Evolutionary conservation across 64 coral and sea anemone species (phyloP).

Genomic region (Porites australiensis): DNA sequence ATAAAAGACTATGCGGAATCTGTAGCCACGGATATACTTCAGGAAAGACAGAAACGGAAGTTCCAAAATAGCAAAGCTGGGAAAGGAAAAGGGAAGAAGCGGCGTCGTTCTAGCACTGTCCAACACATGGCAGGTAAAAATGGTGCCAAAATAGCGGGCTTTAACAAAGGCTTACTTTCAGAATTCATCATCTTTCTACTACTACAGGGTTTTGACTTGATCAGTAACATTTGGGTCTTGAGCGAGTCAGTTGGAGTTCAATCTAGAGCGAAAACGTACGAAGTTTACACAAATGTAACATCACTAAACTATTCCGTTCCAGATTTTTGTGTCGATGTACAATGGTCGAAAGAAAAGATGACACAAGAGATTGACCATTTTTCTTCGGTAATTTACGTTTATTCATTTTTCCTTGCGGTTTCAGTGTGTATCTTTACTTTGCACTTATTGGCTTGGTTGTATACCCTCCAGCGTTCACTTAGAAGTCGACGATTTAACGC

Average conservation of each 20-base stretch:
- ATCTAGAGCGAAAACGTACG: constrained; percentile 37
- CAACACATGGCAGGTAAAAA: background rate
- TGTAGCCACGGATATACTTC: constrained; percentile 33
- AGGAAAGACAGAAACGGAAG: constrained; percentile 25
- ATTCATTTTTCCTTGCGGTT: constrained; percentile 77
- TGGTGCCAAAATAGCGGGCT: constrained; percentile 7
- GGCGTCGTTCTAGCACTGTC: background rate
- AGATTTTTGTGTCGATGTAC: constrained; percentile 49
- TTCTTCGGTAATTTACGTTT: constrained; percentile 41
- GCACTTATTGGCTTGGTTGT: constrained; percentile 79
- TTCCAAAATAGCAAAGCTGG: background rate
- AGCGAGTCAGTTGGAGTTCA: constrained; percentile 66
- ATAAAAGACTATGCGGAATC: constrained; percentile 14
- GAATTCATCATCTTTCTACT: constrained; percentile 88
- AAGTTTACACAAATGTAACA: constrained; percentile 62
- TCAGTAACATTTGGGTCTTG: constrained; percentile 88
- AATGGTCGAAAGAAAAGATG: constrained; percentile 64
- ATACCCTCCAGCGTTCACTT: constrained; percentile 71
- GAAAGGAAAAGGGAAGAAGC: constrained; percentile 22
- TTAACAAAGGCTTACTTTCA: constrained; percentile 83
- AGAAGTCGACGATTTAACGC: constrained; percentile 65
- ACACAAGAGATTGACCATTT: constrained; percentile 49
- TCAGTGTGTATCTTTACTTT: constrained; percentile 68
- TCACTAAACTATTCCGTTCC: constrained; percentile 63
- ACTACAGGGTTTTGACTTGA: constrained; percentile 93